phyloP scores from a whole-genome alignment of 2,888 invertebrate species.

The Mythimna albipuncta region DNA sequence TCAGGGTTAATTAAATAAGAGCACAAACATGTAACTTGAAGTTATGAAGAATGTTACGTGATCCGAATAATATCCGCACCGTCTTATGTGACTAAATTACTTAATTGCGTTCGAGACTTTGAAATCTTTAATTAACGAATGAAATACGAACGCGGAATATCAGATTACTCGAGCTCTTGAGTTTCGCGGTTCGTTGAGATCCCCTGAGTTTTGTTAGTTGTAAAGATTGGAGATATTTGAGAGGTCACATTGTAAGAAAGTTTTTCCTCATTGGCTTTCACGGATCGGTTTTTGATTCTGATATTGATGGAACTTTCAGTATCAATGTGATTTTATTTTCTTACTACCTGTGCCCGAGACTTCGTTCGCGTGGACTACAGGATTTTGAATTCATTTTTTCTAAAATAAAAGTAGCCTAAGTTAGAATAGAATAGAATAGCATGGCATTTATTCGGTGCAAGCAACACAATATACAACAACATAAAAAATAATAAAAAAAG shows the following conservation, averaged over 20 bases:
- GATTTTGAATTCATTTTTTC: too few species aligned
- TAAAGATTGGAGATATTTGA: constrained; percentile 36
- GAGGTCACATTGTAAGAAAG: neutral
- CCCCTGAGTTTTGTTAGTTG: constrained; percentile 28
- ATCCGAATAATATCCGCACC: constrained; percentile 40
- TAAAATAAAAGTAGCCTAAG: too few species aligned
- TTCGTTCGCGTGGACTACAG: too few species aligned
- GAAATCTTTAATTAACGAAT: constrained; percentile 71
- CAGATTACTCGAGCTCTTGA: constrained; percentile 63
- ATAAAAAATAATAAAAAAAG: too few species aligned
- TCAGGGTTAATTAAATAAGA: constrained; percentile 54
- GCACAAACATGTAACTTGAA: constrained; percentile 36
- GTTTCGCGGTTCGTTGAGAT: constrained; percentile 47
- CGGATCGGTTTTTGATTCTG: neutral
- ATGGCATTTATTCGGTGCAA: too few species aligned
- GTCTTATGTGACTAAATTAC: constrained; percentile 66
- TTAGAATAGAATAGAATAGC: too few species aligned
- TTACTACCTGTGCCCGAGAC: too few species aligned
- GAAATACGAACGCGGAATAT: constrained; percentile 67
- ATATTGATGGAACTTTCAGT: neutral
- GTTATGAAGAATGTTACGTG: constrained; percentile 57
- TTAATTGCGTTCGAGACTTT: constrained; percentile 61
- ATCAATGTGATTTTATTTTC: too few species aligned
- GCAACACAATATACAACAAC: too few species aligned
- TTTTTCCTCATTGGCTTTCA: neutral